These are phyloP conservation scores for Stenotaenia linearis DNA, from an alignment of 2,888 invertebrate species.

Conservation along the genomic window DNA sequence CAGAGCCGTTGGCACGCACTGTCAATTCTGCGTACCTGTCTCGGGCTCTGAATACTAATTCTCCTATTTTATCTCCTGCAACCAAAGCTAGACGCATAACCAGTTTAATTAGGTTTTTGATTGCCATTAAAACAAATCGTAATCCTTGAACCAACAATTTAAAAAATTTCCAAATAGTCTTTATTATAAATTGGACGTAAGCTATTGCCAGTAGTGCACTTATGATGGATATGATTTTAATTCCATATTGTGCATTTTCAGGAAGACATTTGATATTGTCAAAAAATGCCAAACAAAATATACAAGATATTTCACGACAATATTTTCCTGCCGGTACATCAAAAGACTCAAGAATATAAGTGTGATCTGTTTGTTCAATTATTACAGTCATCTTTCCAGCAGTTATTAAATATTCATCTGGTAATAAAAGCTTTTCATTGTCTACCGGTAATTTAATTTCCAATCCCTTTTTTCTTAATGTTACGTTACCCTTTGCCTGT, in stretches of 20 bases:
- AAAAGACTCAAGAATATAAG: neutral
- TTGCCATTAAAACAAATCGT: too few relatives aligned
- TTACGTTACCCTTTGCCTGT: neutral
- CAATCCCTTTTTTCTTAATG: neutral
- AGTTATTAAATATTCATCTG: neutral
- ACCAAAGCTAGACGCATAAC: neutral
- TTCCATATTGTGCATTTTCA: neutral
- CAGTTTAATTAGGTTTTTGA: too few relatives aligned
- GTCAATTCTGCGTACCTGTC: too few relatives aligned
- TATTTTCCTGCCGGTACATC: neutral
- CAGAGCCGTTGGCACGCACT: too few relatives aligned
- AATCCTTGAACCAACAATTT: too few relatives aligned
- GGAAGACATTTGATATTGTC: neutral
- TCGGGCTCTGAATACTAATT: too few relatives aligned
- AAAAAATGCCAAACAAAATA: neutral
- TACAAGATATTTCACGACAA: neutral
- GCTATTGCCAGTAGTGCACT: neutral
- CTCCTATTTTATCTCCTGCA: too few relatives aligned
- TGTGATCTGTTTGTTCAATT: neutral
- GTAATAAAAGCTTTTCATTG: too few relatives aligned
- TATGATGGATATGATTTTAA: neutral
- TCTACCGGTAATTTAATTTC: neutral
- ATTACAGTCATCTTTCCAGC: neutral
- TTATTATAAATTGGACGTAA: neutral
- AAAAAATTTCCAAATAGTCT: too few relatives aligned